These are phyloP conservation scores for Cheilosia variabilis DNA, from an alignment of 2,888 invertebrate species.

Conservation along the genomic window DNA sequence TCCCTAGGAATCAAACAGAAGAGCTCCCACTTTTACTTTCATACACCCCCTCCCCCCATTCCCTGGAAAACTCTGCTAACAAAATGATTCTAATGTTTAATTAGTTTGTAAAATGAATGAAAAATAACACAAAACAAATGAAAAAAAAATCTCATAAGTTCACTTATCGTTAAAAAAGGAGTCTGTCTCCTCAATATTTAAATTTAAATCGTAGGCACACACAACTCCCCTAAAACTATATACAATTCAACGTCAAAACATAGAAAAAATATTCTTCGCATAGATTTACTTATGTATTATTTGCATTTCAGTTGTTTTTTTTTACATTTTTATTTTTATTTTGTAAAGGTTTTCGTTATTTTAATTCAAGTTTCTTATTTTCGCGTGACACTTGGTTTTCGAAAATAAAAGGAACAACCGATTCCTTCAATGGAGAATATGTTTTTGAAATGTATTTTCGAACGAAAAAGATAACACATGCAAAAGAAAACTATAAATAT, in stretches of 20 bases:
- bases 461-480: slow-evolving; percentile 76
- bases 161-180: slow-evolving; percentile 63
- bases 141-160: slow-evolving; percentile 77
- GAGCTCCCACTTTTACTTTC: slow-evolving; percentile 23
- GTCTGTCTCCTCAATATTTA: slow-evolving; percentile 44
- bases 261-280: slow-evolving; percentile 44
- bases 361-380: not conserved
- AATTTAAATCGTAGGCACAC: slow-evolving; percentile 57
- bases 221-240: slow-evolving; percentile 5
- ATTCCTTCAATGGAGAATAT: slow-evolving; percentile 48
- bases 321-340: slow-evolving; percentile 35
- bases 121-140: slow-evolving; percentile 50
- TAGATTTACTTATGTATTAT: slow-evolving; percentile 73
- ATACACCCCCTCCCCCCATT: slow-evolving; percentile 11
- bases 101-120: slow-evolving; percentile 48
- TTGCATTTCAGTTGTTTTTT: slow-evolving; percentile 61
- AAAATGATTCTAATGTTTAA: slow-evolving; percentile 43
- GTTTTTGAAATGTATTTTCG: slow-evolving; percentile 79
- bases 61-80: slow-evolving; percentile 23
- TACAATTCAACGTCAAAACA: slow-evolving; percentile 17
- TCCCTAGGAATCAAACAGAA: slow-evolving; percentile 52
- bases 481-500: slow-evolving; percentile 73
- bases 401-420: not conserved
- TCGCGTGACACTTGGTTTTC: slow-evolving; percentile 2
- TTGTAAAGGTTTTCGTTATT: slow-evolving; percentile 26